Base-by-base conservation (phyloP, 2,888 invertebrate genomes). In the Penaeus monodon region DNA sequence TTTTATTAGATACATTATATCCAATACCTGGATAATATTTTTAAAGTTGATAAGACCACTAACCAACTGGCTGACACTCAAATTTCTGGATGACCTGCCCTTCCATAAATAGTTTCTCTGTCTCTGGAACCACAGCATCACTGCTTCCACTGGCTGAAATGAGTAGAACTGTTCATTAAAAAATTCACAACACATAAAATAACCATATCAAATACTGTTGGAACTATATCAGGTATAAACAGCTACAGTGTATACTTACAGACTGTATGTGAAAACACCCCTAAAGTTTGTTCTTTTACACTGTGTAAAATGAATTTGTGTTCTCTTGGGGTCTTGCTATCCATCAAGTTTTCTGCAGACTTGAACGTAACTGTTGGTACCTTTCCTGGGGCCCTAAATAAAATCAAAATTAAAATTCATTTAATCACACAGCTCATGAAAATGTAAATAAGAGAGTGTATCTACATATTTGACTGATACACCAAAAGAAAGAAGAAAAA, bases 71-170 rank as follows among this genome's bases (percentile, higher is more conserved):
- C 77, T 96, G 94, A 92, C 98, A 99, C 93, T 99, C 99, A 64
- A 98, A 93, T 92, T 98, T 97, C 92, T 98, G 98, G n/a, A 97
- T 97, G 91, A 99, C 98, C 92, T 96, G 95, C 0, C 99, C 99
- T 93, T 98, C 98, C 95, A 99, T 95, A 89, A 94, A 95, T 8
- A 98, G 93, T 92, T 97, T 97, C 91, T 97, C 97, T 65, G 95
- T 94, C 92, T 97, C 97, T 66, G 96, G 95, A 74, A 95, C 93
- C 77, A 95, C 94, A 68, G 95, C 93, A 92, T 95, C 95, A 4
- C 84, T 44, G 57, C 38, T 70, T 78, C 33, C 83, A 68, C 33
- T 66, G 81, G 89, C 79, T 80, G 87, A 86, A 73, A 79, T 57
- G 68, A 24, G 73, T 64, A 64, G 63, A 57, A 29, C 14, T 63